These are phyloP conservation scores for Myiozetetes cayanensis DNA, from an alignment of 2,113 vertebrate genomes.

Conservation along the genomic window DNA sequence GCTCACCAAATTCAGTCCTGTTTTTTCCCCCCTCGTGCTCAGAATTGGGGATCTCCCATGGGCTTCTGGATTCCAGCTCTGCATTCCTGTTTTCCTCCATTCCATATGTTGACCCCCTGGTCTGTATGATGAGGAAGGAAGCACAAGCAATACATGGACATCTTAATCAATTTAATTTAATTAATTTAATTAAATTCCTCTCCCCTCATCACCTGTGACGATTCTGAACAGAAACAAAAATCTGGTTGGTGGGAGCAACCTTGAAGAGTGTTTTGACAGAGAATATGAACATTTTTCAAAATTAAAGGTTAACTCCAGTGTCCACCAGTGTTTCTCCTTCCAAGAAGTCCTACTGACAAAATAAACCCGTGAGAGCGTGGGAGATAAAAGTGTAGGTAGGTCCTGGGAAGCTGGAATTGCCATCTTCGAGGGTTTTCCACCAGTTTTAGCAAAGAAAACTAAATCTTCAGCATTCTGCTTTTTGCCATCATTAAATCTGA, in stretches of 20 bases:
- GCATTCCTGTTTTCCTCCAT: background rate
- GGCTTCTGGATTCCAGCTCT: background rate
- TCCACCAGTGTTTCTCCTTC: background rate
- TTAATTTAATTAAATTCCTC: background rate
- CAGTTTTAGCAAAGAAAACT: background rate
- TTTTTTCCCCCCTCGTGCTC: background rate
- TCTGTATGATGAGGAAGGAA: background rate
- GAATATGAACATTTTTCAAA: background rate
- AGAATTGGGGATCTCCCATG: accelerated
- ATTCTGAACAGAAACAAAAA: background rate
- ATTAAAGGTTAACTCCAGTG: background rate
- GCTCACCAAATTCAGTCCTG: background rate
- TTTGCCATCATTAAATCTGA: background rate
- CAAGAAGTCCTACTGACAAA: background rate
- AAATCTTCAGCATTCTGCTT: background rate
- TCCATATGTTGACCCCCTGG: too few relatives aligned
- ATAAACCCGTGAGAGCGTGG: background rate
- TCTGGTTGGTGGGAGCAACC: background rate
- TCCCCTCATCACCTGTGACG: background rate
- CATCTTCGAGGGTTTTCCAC: background rate
- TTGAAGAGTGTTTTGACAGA: background rate
- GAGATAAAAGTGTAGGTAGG: background rate
- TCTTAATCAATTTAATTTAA: background rate
- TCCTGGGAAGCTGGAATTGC: background rate
- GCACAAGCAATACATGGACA: background rate